These are phyloP conservation scores for Patella depressa DNA, from an alignment of 2,888 invertebrate genomes.

Conservation along the genomic window DNA sequence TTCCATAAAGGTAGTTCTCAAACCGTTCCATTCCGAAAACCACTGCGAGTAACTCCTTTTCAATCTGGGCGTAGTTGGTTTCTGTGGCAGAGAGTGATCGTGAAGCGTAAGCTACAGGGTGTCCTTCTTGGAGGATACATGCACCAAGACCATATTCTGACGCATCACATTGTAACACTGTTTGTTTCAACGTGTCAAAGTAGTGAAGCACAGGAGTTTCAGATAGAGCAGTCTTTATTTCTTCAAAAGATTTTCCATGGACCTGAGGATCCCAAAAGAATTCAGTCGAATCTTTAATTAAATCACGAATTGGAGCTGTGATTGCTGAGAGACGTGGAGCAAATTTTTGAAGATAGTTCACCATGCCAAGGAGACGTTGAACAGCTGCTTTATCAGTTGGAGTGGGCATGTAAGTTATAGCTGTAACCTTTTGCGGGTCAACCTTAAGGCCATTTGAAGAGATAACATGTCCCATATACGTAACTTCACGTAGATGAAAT, in stretches of 20 bases:
- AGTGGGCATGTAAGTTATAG: slow-evolving; percentile 15
- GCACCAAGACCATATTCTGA: slow-evolving; percentile 29
- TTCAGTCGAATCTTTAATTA: slow-evolving; percentile 20
- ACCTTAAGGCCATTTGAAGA: slow-evolving; percentile 27
- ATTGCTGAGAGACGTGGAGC: slow-evolving; percentile 29
- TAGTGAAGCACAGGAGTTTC: slow-evolving; percentile 30
- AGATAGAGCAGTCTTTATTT: slow-evolving; percentile 24
- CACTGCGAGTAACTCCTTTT: slow-evolving; percentile 23
- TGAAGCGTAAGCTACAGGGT: slow-evolving; percentile 21
- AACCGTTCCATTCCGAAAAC: slow-evolving; percentile 27
- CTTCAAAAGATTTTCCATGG: slow-evolving; percentile 27
- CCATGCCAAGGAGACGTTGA: slow-evolving; percentile 29
- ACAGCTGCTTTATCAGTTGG: slow-evolving; percentile 29
- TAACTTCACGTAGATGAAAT: slow-evolving; percentile 19
- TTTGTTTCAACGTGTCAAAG: slow-evolving; percentile 25
- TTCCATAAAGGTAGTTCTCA: slow-evolving; percentile 25
- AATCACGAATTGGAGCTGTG: slow-evolving; percentile 27
- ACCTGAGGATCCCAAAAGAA: slow-evolving; percentile 28
- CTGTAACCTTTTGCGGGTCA: slow-evolving; percentile 33
- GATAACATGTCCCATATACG: slow-evolving; percentile 33
- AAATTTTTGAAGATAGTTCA: slow-evolving; percentile 38
- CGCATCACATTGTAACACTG: slow-evolving; percentile 31
- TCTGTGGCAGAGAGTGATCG: slow-evolving; percentile 25
- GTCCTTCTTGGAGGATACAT: slow-evolving; percentile 26
- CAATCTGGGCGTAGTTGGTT: slow-evolving; percentile 31